Percentiles rank a stretch among this genome's conserved stretches.
These are phyloP conservation scores for Poecilia picta DNA, from an alignment of 2,797 vertebrate genomes.

Conservation along the genomic window DNA sequence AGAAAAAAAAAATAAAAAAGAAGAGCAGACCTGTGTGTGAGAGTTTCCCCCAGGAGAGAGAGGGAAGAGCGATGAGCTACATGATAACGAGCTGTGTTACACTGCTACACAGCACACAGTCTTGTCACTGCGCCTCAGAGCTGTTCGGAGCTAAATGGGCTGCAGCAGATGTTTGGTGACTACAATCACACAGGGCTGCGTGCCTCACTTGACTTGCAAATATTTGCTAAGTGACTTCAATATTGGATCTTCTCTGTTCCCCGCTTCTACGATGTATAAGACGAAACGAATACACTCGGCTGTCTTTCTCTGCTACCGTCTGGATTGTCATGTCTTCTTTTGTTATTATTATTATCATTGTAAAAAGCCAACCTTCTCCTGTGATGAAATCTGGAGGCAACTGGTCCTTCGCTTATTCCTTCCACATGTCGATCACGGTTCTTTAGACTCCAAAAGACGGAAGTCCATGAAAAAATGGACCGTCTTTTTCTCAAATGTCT, in stretches of 20 bases:
- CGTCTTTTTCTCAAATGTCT: neutral
- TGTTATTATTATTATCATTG: neutral
- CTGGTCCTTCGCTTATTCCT: conserved; percentile 23
- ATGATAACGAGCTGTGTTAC: conserved; percentile 79
- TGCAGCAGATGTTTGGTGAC: conserved; percentile 78
- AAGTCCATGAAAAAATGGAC: neutral
- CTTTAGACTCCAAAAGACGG: neutral
- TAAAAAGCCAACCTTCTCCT: conserved; percentile 7
- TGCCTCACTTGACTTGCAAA: conserved; percentile 73
- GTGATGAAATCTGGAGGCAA: conserved; percentile 24
- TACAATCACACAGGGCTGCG: conserved; percentile 55
- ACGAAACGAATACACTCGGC: conserved; percentile 28
- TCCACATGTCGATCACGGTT: conserved; percentile 2
- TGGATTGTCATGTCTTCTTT: conserved; percentile 2
- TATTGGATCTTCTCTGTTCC: conserved; percentile 62
- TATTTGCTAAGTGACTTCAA: conserved; percentile 74
- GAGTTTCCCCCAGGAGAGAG: conserved; percentile 51
- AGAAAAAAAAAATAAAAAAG: conserved; percentile 28
- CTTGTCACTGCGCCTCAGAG: conserved; percentile 71
- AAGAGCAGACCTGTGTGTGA: conserved; percentile 39
- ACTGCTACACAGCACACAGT: conserved; percentile 66
- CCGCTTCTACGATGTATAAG: conserved; percentile 45
- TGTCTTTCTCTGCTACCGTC: neutral
- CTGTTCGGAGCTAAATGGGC: conserved; percentile 70
- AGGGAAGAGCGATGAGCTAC: conserved; percentile 71